A percentile compares a stretch with the other conserved stretches of the same genome.
These are phyloP conservation scores for Glyptemys insculpta DNA, from an alignment of 2,797 vertebrate species.

Conservation along the genomic window DNA sequence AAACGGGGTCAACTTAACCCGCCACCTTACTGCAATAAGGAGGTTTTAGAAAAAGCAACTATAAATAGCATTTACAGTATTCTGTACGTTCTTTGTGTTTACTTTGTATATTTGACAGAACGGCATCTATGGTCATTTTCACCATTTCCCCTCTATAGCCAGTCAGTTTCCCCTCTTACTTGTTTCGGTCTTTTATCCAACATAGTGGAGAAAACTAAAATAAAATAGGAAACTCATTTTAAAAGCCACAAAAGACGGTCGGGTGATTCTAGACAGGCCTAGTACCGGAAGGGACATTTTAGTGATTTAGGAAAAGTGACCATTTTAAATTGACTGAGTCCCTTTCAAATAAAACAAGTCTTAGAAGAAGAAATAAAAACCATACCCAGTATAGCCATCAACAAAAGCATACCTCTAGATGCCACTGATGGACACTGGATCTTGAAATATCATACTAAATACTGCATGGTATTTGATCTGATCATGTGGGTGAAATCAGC, in stretches of 20 bases:
- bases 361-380: neutral
- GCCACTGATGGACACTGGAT: neutral
- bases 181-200: neutral
- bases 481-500: neutral
- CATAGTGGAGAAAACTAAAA: neutral
- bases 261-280: neutral
- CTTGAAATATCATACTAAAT: neutral
- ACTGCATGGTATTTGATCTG: neutral
- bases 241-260: neutral
- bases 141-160: accelerated
- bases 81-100: neutral
- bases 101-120: neutral
- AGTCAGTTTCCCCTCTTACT: accelerated
- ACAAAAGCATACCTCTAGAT: accelerated
- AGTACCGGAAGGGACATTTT: neutral
- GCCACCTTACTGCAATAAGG: accelerated
- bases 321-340: neutral
- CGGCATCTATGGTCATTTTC: accelerated
- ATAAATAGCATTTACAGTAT: neutral
- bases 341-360: neutral
- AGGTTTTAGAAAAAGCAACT: neutral
- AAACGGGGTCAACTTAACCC: neutral
- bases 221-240: neutral
- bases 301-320: neutral
- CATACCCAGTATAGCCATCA: neutral